phyloP scores from a whole-genome alignment of 2,888 invertebrate species.

The Andrena praecox region DNA sequence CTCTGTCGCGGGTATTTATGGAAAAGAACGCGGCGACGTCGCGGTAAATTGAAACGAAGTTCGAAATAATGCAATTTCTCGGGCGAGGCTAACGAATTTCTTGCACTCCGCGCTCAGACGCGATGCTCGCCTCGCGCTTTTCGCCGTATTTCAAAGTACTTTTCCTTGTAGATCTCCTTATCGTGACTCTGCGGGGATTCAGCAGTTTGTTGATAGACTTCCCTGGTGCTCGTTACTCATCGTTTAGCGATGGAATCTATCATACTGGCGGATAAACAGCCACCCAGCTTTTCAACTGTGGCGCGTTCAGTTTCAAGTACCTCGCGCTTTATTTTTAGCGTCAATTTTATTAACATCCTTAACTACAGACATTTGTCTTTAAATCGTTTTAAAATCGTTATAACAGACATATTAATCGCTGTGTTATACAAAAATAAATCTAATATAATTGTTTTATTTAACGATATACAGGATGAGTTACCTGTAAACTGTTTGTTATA shows the following conservation, averaged over 20 bases:
- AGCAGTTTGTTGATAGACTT: neutral
- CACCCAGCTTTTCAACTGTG: no score
- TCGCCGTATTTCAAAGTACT: slow-evolving; percentile 15
- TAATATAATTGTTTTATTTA: no score
- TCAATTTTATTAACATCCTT: no score
- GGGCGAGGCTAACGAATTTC: neutral
- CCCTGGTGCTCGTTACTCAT: neutral
- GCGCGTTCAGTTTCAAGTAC: no score
- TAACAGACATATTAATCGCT: no score
- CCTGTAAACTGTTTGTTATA: no score
- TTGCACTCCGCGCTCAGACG: neutral
- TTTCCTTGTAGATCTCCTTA: slow-evolving; percentile 10
- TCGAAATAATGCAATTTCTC: slow-evolving; percentile 17
- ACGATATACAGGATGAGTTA: no score
- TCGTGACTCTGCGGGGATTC: neutral
- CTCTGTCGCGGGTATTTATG: neutral
- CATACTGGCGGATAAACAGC: no score
- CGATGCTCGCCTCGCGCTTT: neutral
- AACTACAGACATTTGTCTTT: no score
- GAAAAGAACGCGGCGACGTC: neutral
- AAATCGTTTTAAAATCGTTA: no score
- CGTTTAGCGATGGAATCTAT: neutral
- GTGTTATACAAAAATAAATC: no score
- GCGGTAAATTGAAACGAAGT: slow-evolving; percentile 27
- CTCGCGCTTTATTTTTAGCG: no score